phyloP scores from a whole-genome alignment of 2,797 vertebrate species.

The Pseudochromis fuscus region DNA sequence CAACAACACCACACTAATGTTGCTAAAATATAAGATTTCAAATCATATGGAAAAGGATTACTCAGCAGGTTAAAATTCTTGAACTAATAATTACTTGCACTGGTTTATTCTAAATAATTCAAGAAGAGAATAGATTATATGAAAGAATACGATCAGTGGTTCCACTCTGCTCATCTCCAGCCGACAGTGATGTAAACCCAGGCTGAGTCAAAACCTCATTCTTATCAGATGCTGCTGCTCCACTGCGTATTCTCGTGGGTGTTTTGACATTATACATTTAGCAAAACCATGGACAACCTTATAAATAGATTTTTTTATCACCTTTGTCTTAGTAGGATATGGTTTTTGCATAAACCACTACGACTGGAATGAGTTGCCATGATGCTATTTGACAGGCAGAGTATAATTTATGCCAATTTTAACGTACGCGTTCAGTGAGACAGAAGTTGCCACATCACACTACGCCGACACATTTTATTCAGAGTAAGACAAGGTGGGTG shows the following conservation, averaged over 20 bases:
- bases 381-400: conserved; percentile 34
- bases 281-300: conserved; percentile 35
- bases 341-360: conserved; percentile 45
- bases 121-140: not conserved
- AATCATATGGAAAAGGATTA: not conserved
- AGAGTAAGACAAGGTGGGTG: conserved; percentile 17
- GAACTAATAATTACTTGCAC: too few relatives aligned
- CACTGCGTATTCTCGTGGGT: not conserved
- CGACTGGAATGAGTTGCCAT: conserved; percentile 35
- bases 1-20: not conserved
- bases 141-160: not conserved
- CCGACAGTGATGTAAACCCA: conserved; percentile 12
- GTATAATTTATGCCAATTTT: conserved; percentile 36
- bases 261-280: conserved; percentile 51
- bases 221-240: conserved; percentile 35
- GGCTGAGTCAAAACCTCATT: conserved; percentile 46
- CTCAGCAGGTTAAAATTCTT: not conserved
- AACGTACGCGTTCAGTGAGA: conserved; percentile 33
- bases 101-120: not conserved
- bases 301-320: conserved; percentile 53
- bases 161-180: conserved; percentile 13
- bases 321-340: conserved; percentile 47
- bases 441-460: conserved; percentile 41
- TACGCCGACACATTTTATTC: conserved; percentile 25
- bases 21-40: not conserved